These are phyloP conservation scores for Phenganax stokvisi DNA, from an alignment of 92 coral and sea anemone genomes.

Conservation along the genomic window DNA sequence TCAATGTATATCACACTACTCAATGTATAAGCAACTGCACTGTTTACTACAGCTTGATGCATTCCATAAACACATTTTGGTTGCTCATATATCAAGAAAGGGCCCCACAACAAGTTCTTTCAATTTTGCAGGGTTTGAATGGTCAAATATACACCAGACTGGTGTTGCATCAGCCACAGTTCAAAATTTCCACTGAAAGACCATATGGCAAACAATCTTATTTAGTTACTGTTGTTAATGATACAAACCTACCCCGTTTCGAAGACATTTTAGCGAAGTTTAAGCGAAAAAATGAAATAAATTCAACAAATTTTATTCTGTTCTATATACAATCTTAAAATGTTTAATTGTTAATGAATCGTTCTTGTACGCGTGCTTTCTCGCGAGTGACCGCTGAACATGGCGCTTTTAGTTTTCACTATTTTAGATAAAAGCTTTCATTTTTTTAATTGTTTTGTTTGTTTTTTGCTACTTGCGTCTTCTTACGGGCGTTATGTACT, in stretches of 20 bases:
- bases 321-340: not conserved
- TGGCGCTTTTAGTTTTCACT: not conserved
- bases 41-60: too few species aligned
- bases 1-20: too few species aligned
- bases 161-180: not conserved
- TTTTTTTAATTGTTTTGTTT: not conserved
- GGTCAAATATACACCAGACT: not conserved
- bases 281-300: not conserved
- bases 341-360: not conserved
- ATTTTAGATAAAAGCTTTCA: not conserved
- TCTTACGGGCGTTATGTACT: too few species aligned
- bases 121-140: not conserved
- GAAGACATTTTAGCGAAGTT: not conserved
- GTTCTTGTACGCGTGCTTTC: not conserved
- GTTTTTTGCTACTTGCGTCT: too few species aligned
- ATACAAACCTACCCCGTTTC: constrained; percentile 2
- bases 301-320: not conserved
- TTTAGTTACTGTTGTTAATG: not conserved
- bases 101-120: too few species aligned
- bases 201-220: not conserved
- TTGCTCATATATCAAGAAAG: too few species aligned
- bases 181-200: not conserved
- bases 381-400: not conserved
- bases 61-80: too few species aligned
- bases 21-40: too few species aligned